Evolutionary conservation across 2,888 invertebrate genomes (phyloP).

Genomic region (Papilio elwesi): DNA sequence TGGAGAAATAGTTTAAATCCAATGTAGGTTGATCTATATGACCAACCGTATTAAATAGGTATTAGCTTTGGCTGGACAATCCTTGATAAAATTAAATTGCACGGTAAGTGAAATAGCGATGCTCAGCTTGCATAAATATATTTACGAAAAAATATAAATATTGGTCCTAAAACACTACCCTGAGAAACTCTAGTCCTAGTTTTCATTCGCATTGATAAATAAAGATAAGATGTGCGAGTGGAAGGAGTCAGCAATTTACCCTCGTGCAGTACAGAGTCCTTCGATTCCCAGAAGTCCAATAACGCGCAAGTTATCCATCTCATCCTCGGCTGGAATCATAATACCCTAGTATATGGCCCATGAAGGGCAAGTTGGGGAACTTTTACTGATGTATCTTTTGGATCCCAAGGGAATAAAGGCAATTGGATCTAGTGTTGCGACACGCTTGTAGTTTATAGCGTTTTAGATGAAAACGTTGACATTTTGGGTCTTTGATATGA

Average conservation of each 20-base stretch:
- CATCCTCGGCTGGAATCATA: slow-evolving; percentile 19
- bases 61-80: no score
- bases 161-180: slow-evolving; percentile 8
- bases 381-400: slow-evolving; percentile 29
- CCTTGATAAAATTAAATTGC: no score
- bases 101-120: no score
- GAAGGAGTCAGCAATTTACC: slow-evolving; percentile 15
- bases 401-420: slow-evolving; percentile 14
- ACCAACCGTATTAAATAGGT: no score
- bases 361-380: slow-evolving; percentile 33
- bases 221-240: slow-evolving; percentile 10
- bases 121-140: no score
- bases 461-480: background rate
- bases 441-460: background rate
- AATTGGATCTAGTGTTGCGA: slow-evolving; percentile 19
- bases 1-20: no score
- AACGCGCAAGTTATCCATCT: slow-evolving; percentile 33
- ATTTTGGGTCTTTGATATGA: background rate
- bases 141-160: no score
- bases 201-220: slow-evolving; percentile 11
- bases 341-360: slow-evolving; percentile 36
- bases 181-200: background rate
- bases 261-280: background rate
- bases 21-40: no score
- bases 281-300: slow-evolving; percentile 29